These are phyloP conservation scores for Siniperca chuatsi DNA, from an alignment of 2,113 vertebrate genomes.

Conservation along the genomic window DNA sequence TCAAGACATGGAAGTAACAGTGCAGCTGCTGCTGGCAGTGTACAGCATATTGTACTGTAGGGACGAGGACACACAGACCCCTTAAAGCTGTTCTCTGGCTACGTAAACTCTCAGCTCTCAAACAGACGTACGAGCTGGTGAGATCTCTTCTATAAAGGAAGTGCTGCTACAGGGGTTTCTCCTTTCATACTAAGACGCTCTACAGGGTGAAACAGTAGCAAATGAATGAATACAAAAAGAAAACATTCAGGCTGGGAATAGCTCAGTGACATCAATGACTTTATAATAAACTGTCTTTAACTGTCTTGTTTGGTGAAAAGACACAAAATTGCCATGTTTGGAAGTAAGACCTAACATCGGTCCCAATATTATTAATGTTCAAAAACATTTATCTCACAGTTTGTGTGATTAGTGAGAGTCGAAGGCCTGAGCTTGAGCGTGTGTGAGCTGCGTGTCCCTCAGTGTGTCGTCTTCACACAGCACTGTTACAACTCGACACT, in stretches of 20 bases:
- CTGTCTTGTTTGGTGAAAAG: too few relatives aligned
- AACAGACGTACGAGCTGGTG: neutral
- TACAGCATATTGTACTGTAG: neutral
- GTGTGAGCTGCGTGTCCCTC: too few relatives aligned
- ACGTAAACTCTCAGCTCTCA: neutral
- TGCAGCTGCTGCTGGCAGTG: neutral
- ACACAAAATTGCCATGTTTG: too few relatives aligned
- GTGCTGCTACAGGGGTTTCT: neutral
- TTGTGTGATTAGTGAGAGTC: too few relatives aligned
- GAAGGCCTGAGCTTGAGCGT: too few relatives aligned
- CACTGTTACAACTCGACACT: neutral
- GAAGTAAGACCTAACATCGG: too few relatives aligned
- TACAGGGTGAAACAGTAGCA: too few relatives aligned
- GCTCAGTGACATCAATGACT: too few relatives aligned
- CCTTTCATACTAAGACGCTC: neutral
- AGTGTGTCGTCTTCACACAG: neutral
- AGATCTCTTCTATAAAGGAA: neutral
- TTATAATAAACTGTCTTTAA: too few relatives aligned
- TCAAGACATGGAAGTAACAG: neutral
- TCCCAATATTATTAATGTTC: too few relatives aligned
- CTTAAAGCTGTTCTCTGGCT: neutral
- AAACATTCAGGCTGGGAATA: too few relatives aligned
- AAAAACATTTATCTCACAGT: neutral
- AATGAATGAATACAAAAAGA: too few relatives aligned
- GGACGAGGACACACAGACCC: neutral